A percentile compares a stretch with the other conserved stretches of the same genome.
phyloP scores from a whole-genome alignment of 2,888 invertebrate genomes.

The Drosophila meridionalis region DNA sequence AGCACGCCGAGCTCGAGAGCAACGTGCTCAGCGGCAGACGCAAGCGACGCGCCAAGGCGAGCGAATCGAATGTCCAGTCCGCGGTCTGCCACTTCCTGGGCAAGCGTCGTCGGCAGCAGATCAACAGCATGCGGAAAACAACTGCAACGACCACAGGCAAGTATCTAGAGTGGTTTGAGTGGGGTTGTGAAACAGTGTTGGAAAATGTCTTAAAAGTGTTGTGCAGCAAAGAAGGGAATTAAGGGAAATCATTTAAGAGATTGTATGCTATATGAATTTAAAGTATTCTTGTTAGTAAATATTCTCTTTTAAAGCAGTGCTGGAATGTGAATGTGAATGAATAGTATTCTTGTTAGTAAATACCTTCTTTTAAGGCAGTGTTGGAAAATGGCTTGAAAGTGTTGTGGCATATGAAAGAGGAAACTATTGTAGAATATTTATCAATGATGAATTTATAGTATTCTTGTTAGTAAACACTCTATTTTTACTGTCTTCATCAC shows the following conservation, averaged over 20 bases:
- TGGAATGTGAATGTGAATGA: too few species aligned
- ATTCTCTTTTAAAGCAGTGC: too few species aligned
- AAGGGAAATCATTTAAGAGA: background rate
- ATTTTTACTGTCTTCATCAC: background rate
- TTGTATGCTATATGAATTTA: background rate
- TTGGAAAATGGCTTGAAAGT: background rate
- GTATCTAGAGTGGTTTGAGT: background rate
- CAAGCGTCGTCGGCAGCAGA: slow-evolving; percentile 81
- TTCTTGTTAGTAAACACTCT: too few species aligned
- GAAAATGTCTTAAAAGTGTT: background rate
- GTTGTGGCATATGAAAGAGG: background rate
- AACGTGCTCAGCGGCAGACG: slow-evolving; percentile 71
- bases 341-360: too few species aligned
- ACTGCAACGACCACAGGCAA: slow-evolving; percentile 52
- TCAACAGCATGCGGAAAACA: slow-evolving; percentile 74
- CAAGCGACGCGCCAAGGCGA: slow-evolving; percentile 85
- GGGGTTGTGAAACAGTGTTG: background rate
- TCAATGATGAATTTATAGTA: background rate
- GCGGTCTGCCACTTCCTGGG: slow-evolving; percentile 66
- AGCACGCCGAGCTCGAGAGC: slow-evolving; percentile 76
- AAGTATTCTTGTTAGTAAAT: too few species aligned
- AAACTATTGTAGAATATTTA: too few species aligned
- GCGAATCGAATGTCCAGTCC: slow-evolving; percentile 79
- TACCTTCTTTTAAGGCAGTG: background rate
- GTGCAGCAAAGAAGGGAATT: background rate